Conservation (phyloP, 2,797 vertebrate species). For the Sebastiscus tertius region DNA sequence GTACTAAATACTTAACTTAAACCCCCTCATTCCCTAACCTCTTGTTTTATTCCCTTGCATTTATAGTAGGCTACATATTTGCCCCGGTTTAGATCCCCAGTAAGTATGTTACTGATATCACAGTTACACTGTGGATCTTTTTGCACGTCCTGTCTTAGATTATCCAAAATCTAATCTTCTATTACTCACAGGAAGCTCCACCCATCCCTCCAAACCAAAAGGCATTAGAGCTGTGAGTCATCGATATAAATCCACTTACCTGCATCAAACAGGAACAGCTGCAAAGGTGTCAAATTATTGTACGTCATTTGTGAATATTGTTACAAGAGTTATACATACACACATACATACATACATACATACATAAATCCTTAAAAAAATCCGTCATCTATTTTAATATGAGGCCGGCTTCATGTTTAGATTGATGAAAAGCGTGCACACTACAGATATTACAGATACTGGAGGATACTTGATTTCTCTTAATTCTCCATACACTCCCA, state of each 20-base stretch:
- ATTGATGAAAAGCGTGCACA: neutral
- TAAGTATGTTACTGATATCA: neutral
- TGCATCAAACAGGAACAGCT: conserved; percentile 2
- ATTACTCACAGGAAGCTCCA: conserved; percentile 15
- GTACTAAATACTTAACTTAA: neutral
- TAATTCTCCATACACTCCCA: neutral
- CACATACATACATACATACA: neutral
- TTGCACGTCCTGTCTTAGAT: neutral
- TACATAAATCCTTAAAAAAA: neutral
- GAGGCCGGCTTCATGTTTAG: neutral
- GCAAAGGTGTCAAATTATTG: neutral
- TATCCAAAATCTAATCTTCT: conserved; percentile 27
- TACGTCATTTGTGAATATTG: neutral
- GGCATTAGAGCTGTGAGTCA: conserved; percentile 29
- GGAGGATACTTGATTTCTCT: neutral
- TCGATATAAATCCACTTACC: conserved; percentile 16
- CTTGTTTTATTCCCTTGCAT: neutral
- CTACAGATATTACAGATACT: neutral
- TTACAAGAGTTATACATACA: neutral
- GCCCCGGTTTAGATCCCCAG: neutral
- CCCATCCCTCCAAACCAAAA: conserved; percentile 1
- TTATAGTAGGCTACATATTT: neutral
- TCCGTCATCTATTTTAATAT: neutral
- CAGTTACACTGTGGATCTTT: neutral
- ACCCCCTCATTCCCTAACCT: neutral